Evolutionary conservation across 2,888 invertebrate genomes (phyloP).

Genomic region (Xanthorhoe spadicearia): DNA sequence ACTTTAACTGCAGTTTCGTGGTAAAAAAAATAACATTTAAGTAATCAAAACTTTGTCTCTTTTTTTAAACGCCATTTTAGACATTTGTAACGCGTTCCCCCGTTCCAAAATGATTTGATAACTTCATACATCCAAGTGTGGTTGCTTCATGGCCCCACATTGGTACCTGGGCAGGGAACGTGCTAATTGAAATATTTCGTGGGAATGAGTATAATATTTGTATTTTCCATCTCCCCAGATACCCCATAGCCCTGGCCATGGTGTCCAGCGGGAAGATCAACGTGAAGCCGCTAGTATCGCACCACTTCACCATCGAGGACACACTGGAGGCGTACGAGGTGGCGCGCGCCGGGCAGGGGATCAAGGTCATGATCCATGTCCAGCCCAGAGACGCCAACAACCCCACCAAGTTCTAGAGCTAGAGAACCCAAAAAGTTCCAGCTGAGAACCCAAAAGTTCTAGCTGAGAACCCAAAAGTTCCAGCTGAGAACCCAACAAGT

Average conservation of each 20-base stretch:
- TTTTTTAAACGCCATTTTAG: too few species aligned
- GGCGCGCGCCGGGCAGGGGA: constrained; percentile 89
- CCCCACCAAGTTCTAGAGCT: constrained; percentile 56
- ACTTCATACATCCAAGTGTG: too few species aligned
- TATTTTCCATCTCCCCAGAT: constrained; percentile 78
- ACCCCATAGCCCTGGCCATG: constrained; percentile 90
- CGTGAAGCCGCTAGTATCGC: constrained; percentile 93
- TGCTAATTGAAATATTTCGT: too few species aligned
- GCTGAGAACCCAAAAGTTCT: not conserved
- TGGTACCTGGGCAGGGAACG: too few species aligned
- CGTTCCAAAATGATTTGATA: too few species aligned
- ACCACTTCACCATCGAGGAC: constrained; percentile 91
- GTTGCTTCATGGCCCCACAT: too few species aligned
- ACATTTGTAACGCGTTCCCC: too few species aligned
- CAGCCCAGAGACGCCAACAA: constrained; percentile 84
- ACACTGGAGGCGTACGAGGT: constrained; percentile 93
- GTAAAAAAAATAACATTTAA: too few species aligned
- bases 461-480: not conserved
- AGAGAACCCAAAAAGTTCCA: not conserved
- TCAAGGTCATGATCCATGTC: constrained; percentile 95
- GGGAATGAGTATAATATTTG: not conserved
- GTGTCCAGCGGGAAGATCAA: constrained; percentile 91
- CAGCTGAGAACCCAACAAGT: not conserved
- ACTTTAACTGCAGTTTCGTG: too few species aligned
- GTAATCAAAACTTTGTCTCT: too few species aligned